Evolutionary conservation across 2,113 vertebrate species (phyloP), one percentile per base, ranked within the genome.

Genomic region (Zosterops lateralis): DNA sequence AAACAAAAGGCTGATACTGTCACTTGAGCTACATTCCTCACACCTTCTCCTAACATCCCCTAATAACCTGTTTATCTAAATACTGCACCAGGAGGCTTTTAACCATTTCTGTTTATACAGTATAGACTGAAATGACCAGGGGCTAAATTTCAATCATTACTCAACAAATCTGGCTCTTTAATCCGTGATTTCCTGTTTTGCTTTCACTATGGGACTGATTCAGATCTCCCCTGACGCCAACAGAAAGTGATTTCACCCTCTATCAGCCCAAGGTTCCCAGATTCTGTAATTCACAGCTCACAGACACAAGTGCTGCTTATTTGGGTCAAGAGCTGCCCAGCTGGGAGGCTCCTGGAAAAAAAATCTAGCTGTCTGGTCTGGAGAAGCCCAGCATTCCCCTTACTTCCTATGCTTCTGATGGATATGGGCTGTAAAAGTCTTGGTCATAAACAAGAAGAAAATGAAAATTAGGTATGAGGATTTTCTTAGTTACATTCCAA

Each of bases 121-220:
- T 3, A 47, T 28, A 58, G n/a, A 89, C 34, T 60, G 72, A 92
- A 96, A 84, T 34, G 60, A 56, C 73, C 84, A 31, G 9, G 24
- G 57, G 91, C 95, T 95, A 88, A 62, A 60, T 89, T 91, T 95
- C 75, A 29, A 50, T 74, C 88, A 91, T 95, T 75, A 88, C 65
- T 96, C 91, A 96, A 84, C 84, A 94, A 87, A 95, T 86, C 64
- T 84, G 92, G 93, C 93, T 90, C 91, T 97, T 77, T 87, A 95
- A 93, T 93, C 19, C 67, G 20, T 87, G 92, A 92, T 89, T 96
- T 97, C 91, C 95, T 97, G 94, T 84, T 97, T 95, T 94, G 95
- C 57, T 95, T 94, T 92, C 78, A 53, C 82, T 75, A 31, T 42
- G 50, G 47, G 60, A 38, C 57, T 80, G 89, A 86, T 95, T 85